A percentile compares a stretch with the other conserved stretches of the same genome.
These are phyloP conservation scores for Drosophila mayri DNA, from an alignment of 1,140 invertebrate species.

Conservation along the genomic window DNA sequence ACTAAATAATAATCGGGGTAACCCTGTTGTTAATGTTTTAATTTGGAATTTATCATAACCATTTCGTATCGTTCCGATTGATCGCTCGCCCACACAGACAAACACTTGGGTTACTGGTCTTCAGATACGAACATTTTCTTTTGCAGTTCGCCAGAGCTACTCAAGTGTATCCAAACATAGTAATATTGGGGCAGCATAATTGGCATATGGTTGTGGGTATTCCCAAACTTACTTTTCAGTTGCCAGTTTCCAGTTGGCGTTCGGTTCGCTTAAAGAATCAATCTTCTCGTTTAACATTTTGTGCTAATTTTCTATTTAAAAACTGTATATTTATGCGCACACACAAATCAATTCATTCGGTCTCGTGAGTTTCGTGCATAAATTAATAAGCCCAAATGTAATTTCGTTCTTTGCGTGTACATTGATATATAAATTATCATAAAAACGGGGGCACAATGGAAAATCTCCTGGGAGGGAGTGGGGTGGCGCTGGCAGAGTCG, in stretches of 20 bases:
- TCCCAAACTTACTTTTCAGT: conserved; percentile 24
- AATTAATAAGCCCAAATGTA: conserved; percentile 50
- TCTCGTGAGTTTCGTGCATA: conserved; percentile 34
- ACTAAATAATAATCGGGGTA: no score
- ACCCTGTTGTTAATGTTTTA: neutral
- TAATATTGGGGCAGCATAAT: conserved; percentile 58
- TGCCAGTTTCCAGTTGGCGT: conserved; percentile 37
- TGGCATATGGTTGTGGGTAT: conserved; percentile 40
- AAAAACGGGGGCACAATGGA: conserved; percentile 43
- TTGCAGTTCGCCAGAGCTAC: conserved; percentile 37
- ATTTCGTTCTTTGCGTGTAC: conserved; percentile 50
- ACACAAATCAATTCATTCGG: conserved; percentile 40
- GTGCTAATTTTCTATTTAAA: conserved; percentile 25
- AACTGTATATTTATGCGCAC: conserved; percentile 17
- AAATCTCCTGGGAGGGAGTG: conserved; percentile 10
- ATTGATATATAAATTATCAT: conserved; percentile 55
- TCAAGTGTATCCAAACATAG: conserved; percentile 62
- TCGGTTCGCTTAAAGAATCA: conserved; percentile 20
- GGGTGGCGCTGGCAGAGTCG: conserved; percentile 1
- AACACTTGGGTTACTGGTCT: conserved; percentile 22
- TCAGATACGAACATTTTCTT: conserved; percentile 15
- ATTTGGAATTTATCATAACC: conserved; percentile 30
- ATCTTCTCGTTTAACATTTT: conserved; percentile 7
- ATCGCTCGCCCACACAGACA: conserved; percentile 27
- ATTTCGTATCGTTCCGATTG: conserved; percentile 44